Evolutionary conservation across 2,113 vertebrate genomes (phyloP).

Genomic region (Clarias macrocephalus): DNA sequence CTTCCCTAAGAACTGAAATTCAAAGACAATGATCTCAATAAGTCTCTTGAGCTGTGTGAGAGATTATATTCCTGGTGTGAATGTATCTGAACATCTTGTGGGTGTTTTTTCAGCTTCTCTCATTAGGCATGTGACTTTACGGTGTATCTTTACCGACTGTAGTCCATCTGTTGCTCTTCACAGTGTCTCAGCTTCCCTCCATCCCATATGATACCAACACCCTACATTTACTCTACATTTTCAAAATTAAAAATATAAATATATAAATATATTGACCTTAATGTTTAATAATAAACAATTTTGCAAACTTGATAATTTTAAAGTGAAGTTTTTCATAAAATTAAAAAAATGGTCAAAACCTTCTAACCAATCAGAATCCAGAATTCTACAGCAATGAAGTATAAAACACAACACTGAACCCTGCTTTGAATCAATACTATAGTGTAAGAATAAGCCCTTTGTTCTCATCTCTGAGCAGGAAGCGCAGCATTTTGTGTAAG

Average conservation of each 20-base stretch:
- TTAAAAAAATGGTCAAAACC: background rate
- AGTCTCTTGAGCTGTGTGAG: background rate
- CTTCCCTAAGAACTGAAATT: background rate
- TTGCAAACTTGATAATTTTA: background rate
- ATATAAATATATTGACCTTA: background rate
- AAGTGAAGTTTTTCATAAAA: too few relatives aligned
- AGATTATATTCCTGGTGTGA: background rate
- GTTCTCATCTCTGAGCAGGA: background rate
- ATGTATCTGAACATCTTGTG: background rate
- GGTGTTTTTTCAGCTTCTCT: background rate
- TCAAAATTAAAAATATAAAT: background rate
- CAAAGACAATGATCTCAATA: background rate
- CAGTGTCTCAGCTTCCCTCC: background rate
- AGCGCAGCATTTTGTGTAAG: background rate
- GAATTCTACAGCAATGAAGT: too few relatives aligned
- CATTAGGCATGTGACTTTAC: background rate
- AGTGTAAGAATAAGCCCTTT: background rate
- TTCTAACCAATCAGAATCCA: background rate
- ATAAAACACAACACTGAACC: background rate
- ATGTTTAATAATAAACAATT: background rate
- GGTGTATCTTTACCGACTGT: background rate
- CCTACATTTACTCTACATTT: background rate
- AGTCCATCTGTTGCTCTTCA: background rate
- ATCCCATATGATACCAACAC: background rate
- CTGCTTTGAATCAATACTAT: background rate